Base-by-base conservation (phyloP, 2,113 vertebrate species). In the Pavo muticus region DNA sequence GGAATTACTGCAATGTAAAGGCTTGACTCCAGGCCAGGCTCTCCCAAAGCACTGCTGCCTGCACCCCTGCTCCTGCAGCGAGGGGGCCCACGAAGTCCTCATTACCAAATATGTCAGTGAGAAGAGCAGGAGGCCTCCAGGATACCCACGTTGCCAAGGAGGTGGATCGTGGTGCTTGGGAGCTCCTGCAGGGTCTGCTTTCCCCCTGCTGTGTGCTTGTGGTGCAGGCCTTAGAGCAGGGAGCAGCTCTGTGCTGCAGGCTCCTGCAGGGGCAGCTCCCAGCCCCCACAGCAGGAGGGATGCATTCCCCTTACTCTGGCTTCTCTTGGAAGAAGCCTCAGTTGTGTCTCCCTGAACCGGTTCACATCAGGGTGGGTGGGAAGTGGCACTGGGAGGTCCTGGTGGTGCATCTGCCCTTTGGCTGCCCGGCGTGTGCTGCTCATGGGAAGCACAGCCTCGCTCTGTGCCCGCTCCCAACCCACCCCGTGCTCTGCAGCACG, bases 1-100 rank as follows among this genome's bases (percentile, higher is more conserved):
- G 74, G 88, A 91, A 37, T 91, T 91, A 8, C 83, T 94, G 93
- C 81, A 57, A 60, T 88, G 61, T 84, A 21, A 74, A 94, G 70
- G 77, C 25, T 91, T 94, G 94, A 45, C 73, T 60, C 6, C 4
- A 21, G 85, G 59, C 87, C 82, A 84, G 74, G 21, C 85, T 45
- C 50, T 79, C 9, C 8, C 16, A 37, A 74, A 83, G 45, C 45
- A 11, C 48, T 57, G 52, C 50, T 77, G 76, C 75, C 35, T 23
- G 39, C 24, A 4, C 20, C 87, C 54, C 83, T 4, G 82, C 85
- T 81, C 20, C 65, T 32, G 63, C 0, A 0, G 35, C 1, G 15
- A 52, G 42, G 52, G 37, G 64, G 23, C 35, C 50, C 9, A 5
- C 5, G 0, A 3, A 0, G 4, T 52, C 67, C 63, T 87, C 39